phyloP scores from a whole-genome alignment of 2,888 invertebrate genomes.

The Euspilapteryx auroguttella region DNA sequence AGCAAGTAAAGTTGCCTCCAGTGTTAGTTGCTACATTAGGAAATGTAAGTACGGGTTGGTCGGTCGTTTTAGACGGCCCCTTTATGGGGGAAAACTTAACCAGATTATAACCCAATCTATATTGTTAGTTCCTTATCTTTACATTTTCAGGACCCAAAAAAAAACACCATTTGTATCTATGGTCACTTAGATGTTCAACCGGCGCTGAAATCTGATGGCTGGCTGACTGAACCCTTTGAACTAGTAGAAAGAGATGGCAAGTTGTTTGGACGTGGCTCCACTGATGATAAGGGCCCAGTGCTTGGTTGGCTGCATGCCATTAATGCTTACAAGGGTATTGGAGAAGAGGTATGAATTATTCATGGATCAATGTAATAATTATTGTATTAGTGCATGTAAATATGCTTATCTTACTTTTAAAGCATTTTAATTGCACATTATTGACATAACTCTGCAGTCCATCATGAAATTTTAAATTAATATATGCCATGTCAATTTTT shows the following conservation, averaged over 20 bases:
- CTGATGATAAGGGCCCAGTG: constrained; percentile 95
- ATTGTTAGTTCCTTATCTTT: background rate
- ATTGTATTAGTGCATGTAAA: constrained; percentile 1
- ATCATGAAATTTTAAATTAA: too few species aligned
- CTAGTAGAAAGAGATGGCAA: constrained; percentile 87
- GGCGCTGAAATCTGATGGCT: constrained; percentile 89
- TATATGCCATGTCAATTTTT: constrained; percentile 11
- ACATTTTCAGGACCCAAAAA: constrained; percentile 66
- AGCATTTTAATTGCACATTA: too few species aligned
- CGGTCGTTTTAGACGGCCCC: too few species aligned
- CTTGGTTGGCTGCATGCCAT: constrained; percentile 95
- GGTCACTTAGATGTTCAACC: constrained; percentile 99
- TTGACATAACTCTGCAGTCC: constrained; percentile 12
- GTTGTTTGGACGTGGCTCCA: constrained; percentile 87
- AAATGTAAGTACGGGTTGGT: constrained; percentile 37
- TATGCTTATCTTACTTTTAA: background rate
- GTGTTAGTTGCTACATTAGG: constrained; percentile 81
- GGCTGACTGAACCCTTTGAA: constrained; percentile 93
- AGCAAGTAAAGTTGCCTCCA: constrained; percentile 78
- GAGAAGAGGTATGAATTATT: constrained; percentile 46
- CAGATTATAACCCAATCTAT: background rate
- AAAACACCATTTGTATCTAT: constrained; percentile 93
- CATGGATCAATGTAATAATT: too few species aligned
- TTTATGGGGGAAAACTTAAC: background rate
- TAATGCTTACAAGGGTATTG: constrained; percentile 79